These are phyloP conservation scores for Chelon auratus DNA, from an alignment of 2,797 vertebrate genomes.

Conservation along the genomic window DNA sequence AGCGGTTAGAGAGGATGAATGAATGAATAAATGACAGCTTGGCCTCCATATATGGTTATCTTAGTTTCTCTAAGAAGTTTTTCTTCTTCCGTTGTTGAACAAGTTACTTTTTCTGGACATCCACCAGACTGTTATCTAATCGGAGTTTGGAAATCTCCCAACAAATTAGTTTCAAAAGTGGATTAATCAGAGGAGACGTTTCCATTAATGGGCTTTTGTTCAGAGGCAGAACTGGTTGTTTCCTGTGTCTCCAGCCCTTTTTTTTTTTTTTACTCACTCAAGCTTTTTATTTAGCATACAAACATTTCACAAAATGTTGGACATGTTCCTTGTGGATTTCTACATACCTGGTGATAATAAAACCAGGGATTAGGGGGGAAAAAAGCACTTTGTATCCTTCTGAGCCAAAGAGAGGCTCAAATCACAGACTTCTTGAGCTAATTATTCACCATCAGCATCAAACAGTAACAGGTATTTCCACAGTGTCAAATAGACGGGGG, in stretches of 20 bases:
- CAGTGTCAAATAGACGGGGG: slow-evolving; percentile 17
- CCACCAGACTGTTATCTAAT: background rate
- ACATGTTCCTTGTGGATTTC: background rate
- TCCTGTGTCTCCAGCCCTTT: too few species aligned
- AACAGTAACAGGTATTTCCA: slow-evolving; percentile 57
- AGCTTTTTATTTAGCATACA: background rate
- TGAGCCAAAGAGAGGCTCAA: slow-evolving; percentile 44
- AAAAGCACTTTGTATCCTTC: background rate
- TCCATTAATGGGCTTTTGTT: background rate
- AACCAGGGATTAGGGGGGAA: background rate
- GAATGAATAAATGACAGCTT: too few species aligned
- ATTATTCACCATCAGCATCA: slow-evolving; percentile 71
- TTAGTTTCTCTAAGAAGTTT: too few species aligned
- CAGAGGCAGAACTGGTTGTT: too few species aligned
- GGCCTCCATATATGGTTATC: too few species aligned
- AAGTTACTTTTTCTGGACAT: background rate
- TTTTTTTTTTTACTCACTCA: too few species aligned
- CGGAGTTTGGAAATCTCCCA: background rate
- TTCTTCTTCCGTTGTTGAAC: too few species aligned
- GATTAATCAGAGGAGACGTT: background rate
- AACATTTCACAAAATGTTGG: background rate
- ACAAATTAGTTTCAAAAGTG: background rate
- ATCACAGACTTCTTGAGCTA: slow-evolving; percentile 53
- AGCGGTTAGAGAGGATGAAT: too few species aligned
- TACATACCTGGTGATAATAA: slow-evolving; percentile 1